These are phyloP conservation scores for Argopecten irradians DNA, from an alignment of 1,140 invertebrate species.

Conservation along the genomic window DNA sequence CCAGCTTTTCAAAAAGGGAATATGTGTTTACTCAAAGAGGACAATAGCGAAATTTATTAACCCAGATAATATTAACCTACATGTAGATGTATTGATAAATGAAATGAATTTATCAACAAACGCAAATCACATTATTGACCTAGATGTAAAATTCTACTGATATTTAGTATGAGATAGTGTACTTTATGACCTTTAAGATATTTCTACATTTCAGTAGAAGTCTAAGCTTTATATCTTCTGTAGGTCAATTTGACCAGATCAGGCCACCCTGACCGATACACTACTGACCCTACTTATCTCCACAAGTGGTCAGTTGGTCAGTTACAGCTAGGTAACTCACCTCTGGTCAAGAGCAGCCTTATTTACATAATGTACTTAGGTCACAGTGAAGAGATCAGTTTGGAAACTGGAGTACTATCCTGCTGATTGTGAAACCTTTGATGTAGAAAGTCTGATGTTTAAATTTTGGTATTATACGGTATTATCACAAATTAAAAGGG, in stretches of 20 bases:
- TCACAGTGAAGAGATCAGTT: background rate
- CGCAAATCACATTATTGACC: background rate
- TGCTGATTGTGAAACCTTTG: background rate
- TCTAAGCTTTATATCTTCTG: background rate
- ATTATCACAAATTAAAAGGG: background rate
- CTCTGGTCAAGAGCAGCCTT: background rate
- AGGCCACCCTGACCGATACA: background rate
- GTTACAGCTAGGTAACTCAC: background rate
- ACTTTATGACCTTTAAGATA: conserved; percentile 15
- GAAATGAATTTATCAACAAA: too few species aligned
- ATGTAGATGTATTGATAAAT: too few species aligned
- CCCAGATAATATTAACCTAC: too few species aligned
- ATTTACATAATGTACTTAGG: background rate
- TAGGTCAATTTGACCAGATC: background rate
- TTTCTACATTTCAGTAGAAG: background rate
- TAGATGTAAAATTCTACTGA: background rate
- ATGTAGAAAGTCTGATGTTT: background rate
- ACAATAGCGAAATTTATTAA: background rate
- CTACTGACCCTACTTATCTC: background rate
- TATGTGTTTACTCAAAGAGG: background rate
- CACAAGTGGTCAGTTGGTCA: background rate
- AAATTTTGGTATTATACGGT: background rate
- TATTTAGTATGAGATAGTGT: background rate
- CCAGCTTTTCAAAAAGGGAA: background rate
- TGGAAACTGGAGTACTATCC: background rate